These are phyloP conservation scores for Apteryx owenii DNA, from an alignment of 2,113 vertebrate genomes.

Conservation along the genomic window DNA sequence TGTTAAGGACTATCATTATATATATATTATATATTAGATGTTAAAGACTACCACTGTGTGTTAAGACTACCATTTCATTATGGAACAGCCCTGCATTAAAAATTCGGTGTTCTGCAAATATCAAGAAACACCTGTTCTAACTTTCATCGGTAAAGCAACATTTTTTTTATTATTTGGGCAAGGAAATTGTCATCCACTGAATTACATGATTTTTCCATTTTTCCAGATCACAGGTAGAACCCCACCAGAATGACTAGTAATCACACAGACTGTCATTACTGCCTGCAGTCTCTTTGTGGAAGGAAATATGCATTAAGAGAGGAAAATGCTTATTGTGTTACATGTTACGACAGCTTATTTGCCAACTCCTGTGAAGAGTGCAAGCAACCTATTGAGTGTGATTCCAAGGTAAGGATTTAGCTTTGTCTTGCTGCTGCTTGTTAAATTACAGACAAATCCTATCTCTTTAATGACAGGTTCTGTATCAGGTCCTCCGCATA, in stretches of 20 bases:
- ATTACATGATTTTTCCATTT: background rate
- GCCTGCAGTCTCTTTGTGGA: constrained; percentile 89
- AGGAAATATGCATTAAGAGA: constrained; percentile 91
- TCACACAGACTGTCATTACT: constrained; percentile 88
- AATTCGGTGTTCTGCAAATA: background rate
- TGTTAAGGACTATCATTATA: too few relatives aligned
- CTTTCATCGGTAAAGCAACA: background rate
- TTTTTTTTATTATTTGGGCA: background rate
- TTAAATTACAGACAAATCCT: background rate
- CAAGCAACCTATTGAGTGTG: constrained; percentile 86
- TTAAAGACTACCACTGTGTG: too few relatives aligned
- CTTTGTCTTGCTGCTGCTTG: background rate
- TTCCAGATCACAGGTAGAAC: background rate
- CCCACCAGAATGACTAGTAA: constrained; percentile 80
- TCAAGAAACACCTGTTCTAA: background rate
- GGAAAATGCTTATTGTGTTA: constrained; percentile 87
- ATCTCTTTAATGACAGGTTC: background rate
- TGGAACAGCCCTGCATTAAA: background rate
- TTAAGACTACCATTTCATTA: background rate
- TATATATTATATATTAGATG: too few relatives aligned
- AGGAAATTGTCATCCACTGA: background rate
- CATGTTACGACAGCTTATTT: constrained; percentile 91
- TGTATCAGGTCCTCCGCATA: rapidly evolving
- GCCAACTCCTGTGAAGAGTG: constrained; percentile 90
- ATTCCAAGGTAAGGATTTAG: constrained; percentile 84